phyloP scores from a whole-genome alignment of 1,140 invertebrate genomes.

The Elymnias hypermnestra region DNA sequence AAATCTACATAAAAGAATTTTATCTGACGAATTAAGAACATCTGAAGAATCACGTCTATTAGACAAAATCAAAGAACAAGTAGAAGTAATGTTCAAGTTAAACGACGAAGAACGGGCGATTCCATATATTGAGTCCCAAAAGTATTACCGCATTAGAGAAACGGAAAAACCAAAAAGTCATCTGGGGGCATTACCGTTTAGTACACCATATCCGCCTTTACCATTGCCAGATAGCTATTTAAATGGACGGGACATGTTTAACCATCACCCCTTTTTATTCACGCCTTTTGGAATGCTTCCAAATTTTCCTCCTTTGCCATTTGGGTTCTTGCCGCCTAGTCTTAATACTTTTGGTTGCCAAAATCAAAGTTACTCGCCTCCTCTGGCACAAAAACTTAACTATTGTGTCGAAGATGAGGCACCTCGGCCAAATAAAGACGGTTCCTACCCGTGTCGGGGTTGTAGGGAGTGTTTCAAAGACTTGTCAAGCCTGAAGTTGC shows the following conservation, averaged over 20 bases:
- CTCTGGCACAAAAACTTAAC: constrained; percentile 45
- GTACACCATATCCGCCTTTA: constrained; percentile 51
- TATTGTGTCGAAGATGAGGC: constrained; percentile 78
- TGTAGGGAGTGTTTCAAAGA: constrained; percentile 80
- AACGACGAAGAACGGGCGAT: constrained; percentile 82
- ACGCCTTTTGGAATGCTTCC: constrained; percentile 71
- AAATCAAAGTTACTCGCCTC: constrained; percentile 48
- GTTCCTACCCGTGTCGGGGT: constrained; percentile 80
- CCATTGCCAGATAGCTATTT: constrained; percentile 66
- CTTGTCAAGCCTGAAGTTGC: constrained; percentile 79
- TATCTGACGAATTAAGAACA: constrained; percentile 76
- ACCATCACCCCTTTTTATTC: constrained; percentile 66
- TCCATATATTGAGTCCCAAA: constrained; percentile 70
- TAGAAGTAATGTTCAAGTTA: constrained; percentile 81
- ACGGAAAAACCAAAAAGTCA: constrained; percentile 50
- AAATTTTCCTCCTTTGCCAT: constrained; percentile 66
- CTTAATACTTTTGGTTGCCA: constrained; percentile 52
- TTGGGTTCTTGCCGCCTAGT: constrained; percentile 61
- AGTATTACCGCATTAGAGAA: constrained; percentile 58
- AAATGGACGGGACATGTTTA: constrained; percentile 60
- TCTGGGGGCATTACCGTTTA: constrained; percentile 45
- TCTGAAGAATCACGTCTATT: constrained; percentile 56
- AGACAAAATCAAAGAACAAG: constrained; percentile 79
- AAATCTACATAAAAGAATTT: constrained; percentile 92
- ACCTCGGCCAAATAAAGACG: constrained; percentile 77